Percentiles rank a stretch among this genome's conserved stretches.
These are phyloP conservation scores for Paguma larvata DNA, from an alignment of 2,797 vertebrate species.

Conservation along the genomic window DNA sequence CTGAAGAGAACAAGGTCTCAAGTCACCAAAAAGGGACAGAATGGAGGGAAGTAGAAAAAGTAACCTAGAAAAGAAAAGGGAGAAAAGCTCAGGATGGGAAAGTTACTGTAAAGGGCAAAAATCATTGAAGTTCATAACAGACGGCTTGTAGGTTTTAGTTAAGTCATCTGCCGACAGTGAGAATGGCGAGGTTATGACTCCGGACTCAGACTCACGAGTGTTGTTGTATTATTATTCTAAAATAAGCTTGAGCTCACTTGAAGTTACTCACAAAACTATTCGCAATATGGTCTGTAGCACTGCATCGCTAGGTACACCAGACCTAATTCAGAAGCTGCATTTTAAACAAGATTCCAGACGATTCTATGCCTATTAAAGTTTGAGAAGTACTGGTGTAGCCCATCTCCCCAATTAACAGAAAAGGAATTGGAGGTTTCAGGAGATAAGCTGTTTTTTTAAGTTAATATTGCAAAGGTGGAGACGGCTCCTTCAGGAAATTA, in stretches of 20 bases:
- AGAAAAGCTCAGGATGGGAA: neutral
- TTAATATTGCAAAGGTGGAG: neutral
- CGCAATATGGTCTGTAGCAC: neutral
- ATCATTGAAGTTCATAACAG: neutral
- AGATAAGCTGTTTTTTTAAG: slow-evolving; percentile 41
- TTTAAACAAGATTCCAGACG: neutral
- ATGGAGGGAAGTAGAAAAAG: neutral
- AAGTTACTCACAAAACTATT: neutral
- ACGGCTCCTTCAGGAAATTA: slow-evolving; percentile 4
- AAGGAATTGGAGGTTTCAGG: neutral
- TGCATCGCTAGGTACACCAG: neutral
- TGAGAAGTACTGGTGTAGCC: neutral
- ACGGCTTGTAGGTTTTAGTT: neutral
- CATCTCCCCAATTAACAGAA: neutral
- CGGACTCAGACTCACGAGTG: neutral
- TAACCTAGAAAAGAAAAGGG: neutral
- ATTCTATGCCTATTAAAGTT: neutral
- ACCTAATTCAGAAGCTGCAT: neutral
- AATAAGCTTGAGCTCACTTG: slow-evolving; percentile 29
- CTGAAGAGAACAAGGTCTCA: neutral
- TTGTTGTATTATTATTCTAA: neutral
- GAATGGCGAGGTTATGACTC: neutral
- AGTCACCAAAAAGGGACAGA: neutral
- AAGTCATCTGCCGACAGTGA: neutral
- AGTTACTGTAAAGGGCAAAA: slow-evolving; percentile 16